Evolutionary conservation across 2,888 invertebrate genomes (phyloP).

Genomic region (Aspidiotus rigidus): DNA sequence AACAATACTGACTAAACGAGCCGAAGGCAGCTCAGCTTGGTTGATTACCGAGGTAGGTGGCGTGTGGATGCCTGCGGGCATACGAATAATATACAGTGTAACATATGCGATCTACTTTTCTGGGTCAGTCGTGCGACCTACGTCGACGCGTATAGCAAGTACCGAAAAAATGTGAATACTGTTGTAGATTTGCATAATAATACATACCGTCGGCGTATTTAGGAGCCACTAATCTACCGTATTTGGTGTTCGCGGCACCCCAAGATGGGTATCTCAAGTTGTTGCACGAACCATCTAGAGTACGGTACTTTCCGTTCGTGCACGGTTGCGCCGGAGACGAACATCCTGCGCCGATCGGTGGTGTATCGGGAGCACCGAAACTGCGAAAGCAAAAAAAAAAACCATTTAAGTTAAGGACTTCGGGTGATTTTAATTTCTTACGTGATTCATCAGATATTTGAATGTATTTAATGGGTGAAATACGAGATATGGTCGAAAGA

Average conservation of each 20-base stretch:
- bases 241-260: conserved; percentile 45
- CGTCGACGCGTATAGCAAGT: no score
- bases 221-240: conserved; percentile 40
- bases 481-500: no score
- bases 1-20: conserved; percentile 59
- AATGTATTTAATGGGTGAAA: neutral
- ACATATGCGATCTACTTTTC: no score
- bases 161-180: no score
- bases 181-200: neutral
- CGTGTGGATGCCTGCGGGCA: conserved; percentile 51
- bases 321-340: conserved; percentile 37
- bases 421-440: neutral
- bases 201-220: conserved; percentile 41
- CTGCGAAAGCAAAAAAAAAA: conserved; percentile 14
- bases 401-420: neutral
- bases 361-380: conserved; percentile 34
- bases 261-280: conserved; percentile 51
- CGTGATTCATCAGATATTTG: neutral
- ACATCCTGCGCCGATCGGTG: conserved; percentile 35
- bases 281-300: conserved; percentile 56
- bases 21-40: conserved; percentile 53
- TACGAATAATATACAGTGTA: neutral
- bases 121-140: no score
- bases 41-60: conserved; percentile 58
- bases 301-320: conserved; percentile 45